Percentiles rank a stretch among this genome's conserved stretches.
Conservation (phyloP, 2,797 vertebrate genomes). For the Darevskia mixta region DNA sequence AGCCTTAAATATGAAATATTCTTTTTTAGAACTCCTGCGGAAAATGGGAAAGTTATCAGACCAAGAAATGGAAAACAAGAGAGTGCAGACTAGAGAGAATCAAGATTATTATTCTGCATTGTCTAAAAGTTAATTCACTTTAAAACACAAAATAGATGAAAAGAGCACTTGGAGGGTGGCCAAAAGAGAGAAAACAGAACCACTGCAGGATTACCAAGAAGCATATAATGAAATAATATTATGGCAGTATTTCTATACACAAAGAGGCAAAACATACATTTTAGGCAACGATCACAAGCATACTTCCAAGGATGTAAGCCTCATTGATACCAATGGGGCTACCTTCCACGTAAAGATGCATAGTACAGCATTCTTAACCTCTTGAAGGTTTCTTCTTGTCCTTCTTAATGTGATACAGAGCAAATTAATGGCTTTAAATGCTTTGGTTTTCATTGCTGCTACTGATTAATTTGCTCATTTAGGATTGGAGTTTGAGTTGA, state of each 20-base stretch:
- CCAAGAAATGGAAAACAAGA: conserved; percentile 37
- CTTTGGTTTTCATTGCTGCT: neutral
- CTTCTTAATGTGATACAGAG: conserved; percentile 79
- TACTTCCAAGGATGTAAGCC: too few relatives aligned
- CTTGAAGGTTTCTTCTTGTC: conserved; percentile 71
- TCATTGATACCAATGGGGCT: neutral
- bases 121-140: conserved; percentile 70
- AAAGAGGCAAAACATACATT: conserved; percentile 76
- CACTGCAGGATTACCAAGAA: conserved; percentile 77
- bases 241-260: conserved; percentile 72
- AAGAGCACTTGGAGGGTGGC: conserved; percentile 36
- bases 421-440: conserved; percentile 16
- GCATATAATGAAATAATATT: conserved; percentile 80
- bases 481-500: neutral
- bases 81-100: conserved; percentile 41
- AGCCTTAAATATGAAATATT: neutral
- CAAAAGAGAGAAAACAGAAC: conserved; percentile 53
- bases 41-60: conserved; percentile 53
- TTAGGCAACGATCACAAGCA: too few relatives aligned
- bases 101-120: conserved; percentile 60
- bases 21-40: neutral
- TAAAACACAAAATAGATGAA: neutral
- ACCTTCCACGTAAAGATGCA: neutral
- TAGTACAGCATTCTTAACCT: conserved; percentile 64
- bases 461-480: neutral